Conservation (phyloP, 2,888 invertebrate genomes). For the Norana najaformis region DNA sequence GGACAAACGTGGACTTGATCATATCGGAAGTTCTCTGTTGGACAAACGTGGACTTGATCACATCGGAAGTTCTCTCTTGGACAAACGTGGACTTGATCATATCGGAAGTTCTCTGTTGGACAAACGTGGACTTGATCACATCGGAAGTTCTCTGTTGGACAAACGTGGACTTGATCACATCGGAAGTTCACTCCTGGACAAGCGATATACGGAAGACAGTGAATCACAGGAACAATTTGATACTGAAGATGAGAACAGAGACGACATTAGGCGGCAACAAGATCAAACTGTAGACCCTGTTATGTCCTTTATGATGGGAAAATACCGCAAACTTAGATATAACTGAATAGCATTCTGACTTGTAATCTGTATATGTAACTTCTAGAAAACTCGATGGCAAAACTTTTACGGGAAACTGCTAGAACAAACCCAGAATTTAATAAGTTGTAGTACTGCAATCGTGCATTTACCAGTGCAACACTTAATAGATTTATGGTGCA, state of each 20-base stretch:
- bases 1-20: conserved; percentile 9
- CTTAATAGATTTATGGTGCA: background rate
- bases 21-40: conserved; percentile 16
- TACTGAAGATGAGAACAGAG: background rate
- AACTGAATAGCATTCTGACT: background rate
- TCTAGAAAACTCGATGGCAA: background rate
- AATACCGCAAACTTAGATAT: conserved; percentile 22
- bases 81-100: conserved; percentile 9
- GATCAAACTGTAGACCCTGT: background rate
- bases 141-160: background rate
- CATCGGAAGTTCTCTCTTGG: conserved; percentile 10
- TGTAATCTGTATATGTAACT: background rate
- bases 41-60: conserved; percentile 20
- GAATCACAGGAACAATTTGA: background rate
- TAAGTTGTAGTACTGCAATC: background rate
- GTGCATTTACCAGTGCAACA: background rate
- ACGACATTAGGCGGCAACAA: conserved; percentile 15
- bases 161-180: conserved; percentile 10
- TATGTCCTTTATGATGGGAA: conserved; percentile 14
- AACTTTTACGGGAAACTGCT: background rate
- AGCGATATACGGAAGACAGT: background rate
- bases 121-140: conserved; percentile 18
- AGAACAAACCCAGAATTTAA: background rate
- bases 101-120: conserved; percentile 14
- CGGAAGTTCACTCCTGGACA: conserved; percentile 14